Evolutionary conservation across 2,113 vertebrate genomes (phyloP).

Genomic region (Diadophis punctatus): DNA sequence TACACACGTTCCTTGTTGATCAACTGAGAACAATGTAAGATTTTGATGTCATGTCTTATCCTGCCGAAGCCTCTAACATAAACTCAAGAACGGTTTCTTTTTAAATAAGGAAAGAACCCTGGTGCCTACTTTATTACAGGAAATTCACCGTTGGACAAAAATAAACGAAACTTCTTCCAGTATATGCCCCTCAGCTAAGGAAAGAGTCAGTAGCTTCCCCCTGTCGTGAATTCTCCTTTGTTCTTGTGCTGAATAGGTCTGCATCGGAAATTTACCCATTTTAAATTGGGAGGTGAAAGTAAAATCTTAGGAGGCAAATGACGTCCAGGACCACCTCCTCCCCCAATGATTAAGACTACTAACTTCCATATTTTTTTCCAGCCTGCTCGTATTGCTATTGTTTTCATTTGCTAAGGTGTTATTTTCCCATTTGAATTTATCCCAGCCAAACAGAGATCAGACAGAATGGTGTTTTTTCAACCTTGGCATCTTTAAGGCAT

Average conservation of each 20-base stretch:
- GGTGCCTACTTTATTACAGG: not conserved
- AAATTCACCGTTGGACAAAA: constrained; percentile 13
- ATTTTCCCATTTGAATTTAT: not conserved
- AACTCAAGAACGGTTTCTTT: constrained; percentile 10
- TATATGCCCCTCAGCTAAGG: constrained; percentile 33
- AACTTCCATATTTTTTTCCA: not conserved
- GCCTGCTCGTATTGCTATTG: not conserved
- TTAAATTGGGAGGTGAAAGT: not conserved
- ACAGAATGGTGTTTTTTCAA: not conserved
- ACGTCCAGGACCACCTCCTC: fast-evolving
- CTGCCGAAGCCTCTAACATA: not conserved
- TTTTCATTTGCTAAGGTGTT: not conserved
- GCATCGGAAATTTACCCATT: not conserved
- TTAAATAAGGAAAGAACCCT: constrained; percentile 10
- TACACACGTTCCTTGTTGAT: not conserved
- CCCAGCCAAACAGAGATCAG: not conserved
- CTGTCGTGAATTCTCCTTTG: not conserved
- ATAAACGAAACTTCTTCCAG: constrained; percentile 59
- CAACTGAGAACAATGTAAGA: not conserved
- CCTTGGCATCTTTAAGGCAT: not conserved
- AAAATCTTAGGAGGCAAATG: not conserved
- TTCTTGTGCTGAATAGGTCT: not conserved
- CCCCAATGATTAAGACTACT: not conserved
- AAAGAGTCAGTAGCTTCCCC: not conserved
- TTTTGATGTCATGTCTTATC: not conserved